These are phyloP conservation scores for Hirundo rustica DNA, from an alignment of 2,797 vertebrate genomes.

Conservation along the genomic window DNA sequence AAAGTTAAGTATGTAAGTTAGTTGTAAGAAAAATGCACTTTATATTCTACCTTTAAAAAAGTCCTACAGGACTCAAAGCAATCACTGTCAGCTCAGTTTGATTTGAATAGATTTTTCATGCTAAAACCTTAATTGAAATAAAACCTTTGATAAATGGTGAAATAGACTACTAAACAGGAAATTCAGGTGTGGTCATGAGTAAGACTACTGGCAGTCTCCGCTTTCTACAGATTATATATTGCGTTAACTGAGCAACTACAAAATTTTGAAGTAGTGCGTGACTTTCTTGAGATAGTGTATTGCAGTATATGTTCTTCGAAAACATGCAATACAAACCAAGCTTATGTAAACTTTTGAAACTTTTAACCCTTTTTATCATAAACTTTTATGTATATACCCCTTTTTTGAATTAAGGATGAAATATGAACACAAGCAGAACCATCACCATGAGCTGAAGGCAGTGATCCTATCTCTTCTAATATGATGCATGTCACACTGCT, in stretches of 20 bases:
- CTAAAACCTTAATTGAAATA: not conserved
- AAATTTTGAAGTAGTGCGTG: not conserved
- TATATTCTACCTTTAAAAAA: not conserved
- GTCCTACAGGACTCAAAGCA: not conserved
- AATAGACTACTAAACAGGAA: not conserved
- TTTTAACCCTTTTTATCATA: not conserved
- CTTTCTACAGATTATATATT: not conserved
- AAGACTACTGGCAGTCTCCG: not conserved
- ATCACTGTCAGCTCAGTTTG: not conserved
- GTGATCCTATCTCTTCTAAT: not conserved
- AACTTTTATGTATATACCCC: not conserved
- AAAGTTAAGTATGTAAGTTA: not conserved
- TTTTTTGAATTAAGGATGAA: slow-evolving; percentile 4
- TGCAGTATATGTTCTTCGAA: not conserved
- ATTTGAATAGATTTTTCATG: not conserved
- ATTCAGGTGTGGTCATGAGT: not conserved
- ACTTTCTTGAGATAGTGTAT: not conserved
- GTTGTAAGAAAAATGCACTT: not conserved
- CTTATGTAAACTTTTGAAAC: not conserved
- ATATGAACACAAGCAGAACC: not conserved
- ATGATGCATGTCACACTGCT: not conserved
- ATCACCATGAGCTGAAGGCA: not conserved
- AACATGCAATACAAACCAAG: not conserved
- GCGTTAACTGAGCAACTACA: not conserved
- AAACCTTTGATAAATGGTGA: not conserved